A percentile compares a stretch with the other conserved stretches of the same genome.
These are phyloP conservation scores for Calliphora vomitoria DNA, from an alignment of 2,888 invertebrate genomes.

Conservation along the genomic window DNA sequence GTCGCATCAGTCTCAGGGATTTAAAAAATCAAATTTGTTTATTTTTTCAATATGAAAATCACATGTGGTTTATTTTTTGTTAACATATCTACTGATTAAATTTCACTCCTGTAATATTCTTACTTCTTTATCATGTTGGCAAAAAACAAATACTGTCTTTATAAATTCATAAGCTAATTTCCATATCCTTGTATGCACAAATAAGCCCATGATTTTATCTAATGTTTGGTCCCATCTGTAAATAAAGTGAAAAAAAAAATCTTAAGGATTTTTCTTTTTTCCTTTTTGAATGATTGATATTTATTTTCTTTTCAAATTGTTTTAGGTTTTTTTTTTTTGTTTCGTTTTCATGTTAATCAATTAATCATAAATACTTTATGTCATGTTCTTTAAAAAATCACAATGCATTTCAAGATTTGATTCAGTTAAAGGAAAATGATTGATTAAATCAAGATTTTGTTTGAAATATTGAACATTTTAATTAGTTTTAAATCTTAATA, in stretches of 20 bases:
- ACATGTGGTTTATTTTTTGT: neutral
- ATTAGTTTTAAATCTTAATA: neutral
- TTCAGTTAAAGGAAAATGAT: slow-evolving; percentile 13
- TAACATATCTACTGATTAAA: neutral
- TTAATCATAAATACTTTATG: slow-evolving; percentile 57
- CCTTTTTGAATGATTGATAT: slow-evolving; percentile 52
- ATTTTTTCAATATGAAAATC: neutral
- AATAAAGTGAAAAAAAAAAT: slow-evolving; percentile 26
- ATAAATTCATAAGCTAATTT: slow-evolving; percentile 14
- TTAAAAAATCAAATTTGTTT: neutral
- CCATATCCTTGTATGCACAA: slow-evolving; percentile 4
- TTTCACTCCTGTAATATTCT: neutral
- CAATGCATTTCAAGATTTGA: slow-evolving; percentile 23
- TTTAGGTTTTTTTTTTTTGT: neutral
- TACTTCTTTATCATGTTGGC: neutral
- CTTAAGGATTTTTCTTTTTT: slow-evolving; percentile 11
- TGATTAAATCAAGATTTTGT: neutral
- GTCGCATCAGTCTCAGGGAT: neutral
- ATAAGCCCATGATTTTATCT: neutral
- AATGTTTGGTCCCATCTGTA: slow-evolving; percentile 57
- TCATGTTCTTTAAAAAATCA: slow-evolving; percentile 16
- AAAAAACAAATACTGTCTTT: neutral
- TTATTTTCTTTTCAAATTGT: neutral
- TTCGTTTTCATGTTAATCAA: slow-evolving; percentile 38
- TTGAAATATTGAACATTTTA: neutral